Evolutionary conservation across 2,888 invertebrate genomes (phyloP).

Genomic region (Andrena camellia): DNA sequence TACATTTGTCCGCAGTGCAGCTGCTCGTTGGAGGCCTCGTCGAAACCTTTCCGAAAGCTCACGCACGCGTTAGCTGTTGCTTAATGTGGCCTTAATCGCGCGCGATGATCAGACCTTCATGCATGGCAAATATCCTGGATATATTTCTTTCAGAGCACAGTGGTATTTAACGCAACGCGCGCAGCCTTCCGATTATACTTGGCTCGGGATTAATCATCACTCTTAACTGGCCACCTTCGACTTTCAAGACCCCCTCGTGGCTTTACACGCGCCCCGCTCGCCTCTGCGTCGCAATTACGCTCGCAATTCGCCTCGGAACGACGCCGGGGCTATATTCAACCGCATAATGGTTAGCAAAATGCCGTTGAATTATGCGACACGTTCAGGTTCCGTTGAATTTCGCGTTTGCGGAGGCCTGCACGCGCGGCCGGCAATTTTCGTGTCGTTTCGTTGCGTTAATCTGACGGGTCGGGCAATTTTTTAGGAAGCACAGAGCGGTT

Average conservation of each 20-base stretch:
- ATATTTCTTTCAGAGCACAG: slow-evolving; percentile 40
- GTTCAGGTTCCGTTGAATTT: slow-evolving; percentile 29
- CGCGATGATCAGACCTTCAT: neutral
- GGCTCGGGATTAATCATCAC: slow-evolving; percentile 35
- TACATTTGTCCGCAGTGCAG: slow-evolving; percentile 62
- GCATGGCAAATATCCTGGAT: slow-evolving; percentile 32
- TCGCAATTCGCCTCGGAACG: slow-evolving; percentile 23
- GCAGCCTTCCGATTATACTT: slow-evolving; percentile 29
- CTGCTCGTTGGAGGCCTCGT: slow-evolving; percentile 41
- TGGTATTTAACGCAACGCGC: neutral
- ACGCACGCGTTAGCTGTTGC: slow-evolving; percentile 56
- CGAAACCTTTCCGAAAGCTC: slow-evolving; percentile 55
- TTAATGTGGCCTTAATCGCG: slow-evolving; percentile 46
- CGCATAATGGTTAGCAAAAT: slow-evolving; percentile 42
- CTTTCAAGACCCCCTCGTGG: neutral
- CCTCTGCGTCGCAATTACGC: slow-evolving; percentile 19
- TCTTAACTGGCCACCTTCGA: slow-evolving; percentile 22
- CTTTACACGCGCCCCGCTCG: neutral
- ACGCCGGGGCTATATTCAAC: neutral
- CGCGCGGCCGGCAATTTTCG: slow-evolving; percentile 2
- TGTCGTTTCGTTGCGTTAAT: neutral
- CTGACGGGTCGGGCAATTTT: neutral
- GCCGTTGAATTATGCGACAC: slow-evolving; percentile 36
- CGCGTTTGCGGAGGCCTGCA: neutral
- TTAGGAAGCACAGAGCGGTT: neutral